Evolutionary conservation across 92 coral and sea anemone species (phyloP), one percentile per base, ranked within the genome.

Genomic region (Phenganax stokvisi): DNA sequence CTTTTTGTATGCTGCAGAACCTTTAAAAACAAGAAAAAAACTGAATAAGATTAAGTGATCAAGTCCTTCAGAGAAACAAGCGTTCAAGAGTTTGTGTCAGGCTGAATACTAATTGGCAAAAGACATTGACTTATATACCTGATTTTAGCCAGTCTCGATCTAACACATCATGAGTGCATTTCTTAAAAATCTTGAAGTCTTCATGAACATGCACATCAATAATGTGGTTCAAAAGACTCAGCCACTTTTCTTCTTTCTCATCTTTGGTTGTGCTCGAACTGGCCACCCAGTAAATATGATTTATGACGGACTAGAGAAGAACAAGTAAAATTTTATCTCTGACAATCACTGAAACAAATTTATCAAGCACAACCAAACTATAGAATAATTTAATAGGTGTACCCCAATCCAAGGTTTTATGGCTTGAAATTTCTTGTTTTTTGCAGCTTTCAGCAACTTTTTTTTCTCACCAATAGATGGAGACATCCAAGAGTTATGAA

Each of bases 371-470:
- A 10, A 56, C 16, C 60, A 56, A 10, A 1, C 11, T 56, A 10
- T 1, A 56, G 60, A 56, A 56, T 2, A 56, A 10, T 56, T 2
- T 10, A 10, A 56, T 56, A 56, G 58, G 11, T 56, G 20, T 81
- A 81, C 84, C 74, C 60, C 30, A 81, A 81, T 81, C 84, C 84
- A 81, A 66, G 82, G 84, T 65, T 81, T 81, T 64, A 81, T 17
- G 54, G 77, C 29, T 47, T 59, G 72, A 57, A 81, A 69, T 61
- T 71, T 81, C 63, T 81, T 81, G 17, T 30, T 56, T 72, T 81
- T 81, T 15, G 57, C 82, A 28, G 57, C 80, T 70, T 81, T 81
- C 53, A 60, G 11, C 28, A 81, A 47, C 84, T 59, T 81, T 64
- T 71, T 81, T 72, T 81, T 81, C 74, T 81, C 81, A 66, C 84